These are phyloP conservation scores for Stegana nigrithorax DNA, from an alignment of 2,888 invertebrate genomes.

Conservation along the genomic window DNA sequence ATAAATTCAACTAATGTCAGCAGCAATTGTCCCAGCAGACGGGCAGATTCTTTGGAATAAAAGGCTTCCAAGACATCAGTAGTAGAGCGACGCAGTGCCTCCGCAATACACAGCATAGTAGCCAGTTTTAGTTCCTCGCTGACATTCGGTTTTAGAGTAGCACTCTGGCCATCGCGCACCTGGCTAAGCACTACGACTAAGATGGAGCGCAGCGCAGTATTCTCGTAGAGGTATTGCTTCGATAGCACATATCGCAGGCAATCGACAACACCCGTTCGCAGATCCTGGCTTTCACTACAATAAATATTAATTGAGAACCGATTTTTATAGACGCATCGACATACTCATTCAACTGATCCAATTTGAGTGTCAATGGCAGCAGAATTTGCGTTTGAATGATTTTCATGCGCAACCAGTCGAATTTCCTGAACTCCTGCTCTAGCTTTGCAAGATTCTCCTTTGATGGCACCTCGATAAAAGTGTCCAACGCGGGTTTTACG, in stretches of 20 bases:
- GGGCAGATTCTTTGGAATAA: slow-evolving; percentile 72
- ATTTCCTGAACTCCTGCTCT: slow-evolving; percentile 50
- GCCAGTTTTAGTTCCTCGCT: slow-evolving; percentile 67
- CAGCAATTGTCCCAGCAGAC: slow-evolving; percentile 76
- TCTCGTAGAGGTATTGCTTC: slow-evolving; percentile 56
- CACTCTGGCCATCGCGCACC: slow-evolving; percentile 54
- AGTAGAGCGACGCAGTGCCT: slow-evolving; percentile 53
- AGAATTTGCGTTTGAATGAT: slow-evolving; percentile 62
- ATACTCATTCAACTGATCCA: slow-evolving; percentile 62
- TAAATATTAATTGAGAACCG: no score
- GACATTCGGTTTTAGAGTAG: slow-evolving; percentile 44
- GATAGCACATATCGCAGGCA: slow-evolving; percentile 57
- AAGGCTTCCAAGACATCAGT: slow-evolving; percentile 71
- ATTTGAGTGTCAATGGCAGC: slow-evolving; percentile 61
- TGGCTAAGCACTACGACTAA: slow-evolving; percentile 59
- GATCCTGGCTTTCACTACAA: slow-evolving; percentile 56
- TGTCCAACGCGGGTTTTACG: slow-evolving; percentile 62
- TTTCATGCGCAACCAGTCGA: slow-evolving; percentile 56
- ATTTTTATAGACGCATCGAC: no score
- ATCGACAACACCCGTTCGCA: slow-evolving; percentile 57
- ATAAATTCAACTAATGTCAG: slow-evolving; percentile 76
- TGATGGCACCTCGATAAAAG: slow-evolving; percentile 54
- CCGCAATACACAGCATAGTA: slow-evolving; percentile 56
- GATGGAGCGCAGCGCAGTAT: slow-evolving; percentile 60
- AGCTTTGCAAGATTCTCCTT: slow-evolving; percentile 48